Conservation (phyloP, 2,888 invertebrate genomes). For the Chrysina gloriosa region DNA sequence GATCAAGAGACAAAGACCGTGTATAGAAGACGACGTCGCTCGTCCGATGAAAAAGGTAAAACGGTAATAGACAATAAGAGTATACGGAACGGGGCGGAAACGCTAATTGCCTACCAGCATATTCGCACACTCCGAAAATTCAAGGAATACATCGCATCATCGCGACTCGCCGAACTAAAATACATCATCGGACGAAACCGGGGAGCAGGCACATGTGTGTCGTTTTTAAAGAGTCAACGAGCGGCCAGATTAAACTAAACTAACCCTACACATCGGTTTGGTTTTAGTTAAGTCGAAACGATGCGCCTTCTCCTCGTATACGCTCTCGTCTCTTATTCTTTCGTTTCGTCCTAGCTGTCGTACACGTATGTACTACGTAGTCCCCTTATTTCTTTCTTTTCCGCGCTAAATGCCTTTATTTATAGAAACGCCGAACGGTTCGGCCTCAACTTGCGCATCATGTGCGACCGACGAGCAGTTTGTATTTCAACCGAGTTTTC, state of each 20-base stretch:
- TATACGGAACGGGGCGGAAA: neutral
- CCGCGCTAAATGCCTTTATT: slow-evolving; percentile 47
- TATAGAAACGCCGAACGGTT: slow-evolving; percentile 46
- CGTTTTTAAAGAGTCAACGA: slow-evolving; percentile 23
- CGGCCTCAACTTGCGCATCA: slow-evolving; percentile 43
- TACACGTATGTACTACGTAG: no score
- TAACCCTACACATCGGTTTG: slow-evolving; percentile 42
- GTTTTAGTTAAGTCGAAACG: slow-evolving; percentile 16
- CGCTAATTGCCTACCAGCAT: slow-evolving; percentile 6
- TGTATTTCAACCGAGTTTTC: slow-evolving; percentile 35
- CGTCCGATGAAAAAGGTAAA: neutral
- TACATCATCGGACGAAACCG: slow-evolving; percentile 42
- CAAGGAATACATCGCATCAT: slow-evolving; percentile 39
- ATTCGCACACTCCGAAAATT: slow-evolving; percentile 29
- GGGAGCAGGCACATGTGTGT: slow-evolving; percentile 29
- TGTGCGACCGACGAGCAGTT: slow-evolving; percentile 43
- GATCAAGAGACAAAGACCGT: no score
- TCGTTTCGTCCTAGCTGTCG: slow-evolving; percentile 10
- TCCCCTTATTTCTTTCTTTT: slow-evolving; percentile 39
- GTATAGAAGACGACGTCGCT: no score
- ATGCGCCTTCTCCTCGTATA: slow-evolving; percentile 27
- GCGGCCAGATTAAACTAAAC: slow-evolving; percentile 38
- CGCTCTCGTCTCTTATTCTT: slow-evolving; percentile 21
- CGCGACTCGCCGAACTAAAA: slow-evolving; percentile 40
- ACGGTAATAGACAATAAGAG: neutral